Conservation (phyloP, 2,113 vertebrate species). For the Sander lucioperca region DNA sequence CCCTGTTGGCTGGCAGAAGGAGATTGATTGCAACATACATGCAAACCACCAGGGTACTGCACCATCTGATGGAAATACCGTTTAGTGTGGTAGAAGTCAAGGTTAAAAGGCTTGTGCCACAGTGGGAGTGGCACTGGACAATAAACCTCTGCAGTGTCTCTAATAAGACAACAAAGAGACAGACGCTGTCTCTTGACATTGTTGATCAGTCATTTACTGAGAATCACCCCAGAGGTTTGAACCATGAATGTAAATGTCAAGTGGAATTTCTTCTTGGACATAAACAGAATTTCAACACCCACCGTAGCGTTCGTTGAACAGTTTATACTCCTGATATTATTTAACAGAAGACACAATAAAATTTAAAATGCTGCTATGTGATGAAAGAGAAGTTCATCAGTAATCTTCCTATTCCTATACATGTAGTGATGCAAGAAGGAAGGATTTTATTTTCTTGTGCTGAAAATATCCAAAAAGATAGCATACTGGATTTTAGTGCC, state of each 20-base stretch:
- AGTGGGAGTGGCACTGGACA: slow-evolving; percentile 41
- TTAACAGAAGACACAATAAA: not conserved
- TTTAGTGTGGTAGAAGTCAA: slow-evolving; percentile 51
- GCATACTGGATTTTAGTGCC: not conserved
- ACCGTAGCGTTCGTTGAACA: not conserved
- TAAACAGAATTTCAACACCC: slow-evolving; percentile 36
- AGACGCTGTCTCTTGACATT: slow-evolving; percentile 42
- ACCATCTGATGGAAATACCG: slow-evolving; percentile 57
- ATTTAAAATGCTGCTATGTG: not conserved
- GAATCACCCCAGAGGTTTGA: slow-evolving; percentile 27
- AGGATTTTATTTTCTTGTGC: not conserved
- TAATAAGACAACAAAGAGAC: slow-evolving; percentile 53
- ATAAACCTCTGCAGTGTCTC: slow-evolving; percentile 39
- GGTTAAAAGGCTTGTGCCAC: slow-evolving; percentile 66
- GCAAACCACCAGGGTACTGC: slow-evolving; percentile 54
- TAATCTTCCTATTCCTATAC: not conserved
- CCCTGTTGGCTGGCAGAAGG: slow-evolving; percentile 31
- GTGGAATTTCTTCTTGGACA: slow-evolving; percentile 2
- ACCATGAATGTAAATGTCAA: slow-evolving; percentile 44
- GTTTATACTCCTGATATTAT: not conserved
- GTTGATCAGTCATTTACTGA: slow-evolving; percentile 49
- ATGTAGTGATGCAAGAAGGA: not conserved
- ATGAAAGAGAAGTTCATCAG: not conserved
- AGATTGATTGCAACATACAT: slow-evolving; percentile 66
- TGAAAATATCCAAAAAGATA: not conserved